A percentile compares a stretch with the other conserved stretches of the same genome.
Conservation (phyloP, 2,113 vertebrate genomes). For the Malurus cyaneus region DNA sequence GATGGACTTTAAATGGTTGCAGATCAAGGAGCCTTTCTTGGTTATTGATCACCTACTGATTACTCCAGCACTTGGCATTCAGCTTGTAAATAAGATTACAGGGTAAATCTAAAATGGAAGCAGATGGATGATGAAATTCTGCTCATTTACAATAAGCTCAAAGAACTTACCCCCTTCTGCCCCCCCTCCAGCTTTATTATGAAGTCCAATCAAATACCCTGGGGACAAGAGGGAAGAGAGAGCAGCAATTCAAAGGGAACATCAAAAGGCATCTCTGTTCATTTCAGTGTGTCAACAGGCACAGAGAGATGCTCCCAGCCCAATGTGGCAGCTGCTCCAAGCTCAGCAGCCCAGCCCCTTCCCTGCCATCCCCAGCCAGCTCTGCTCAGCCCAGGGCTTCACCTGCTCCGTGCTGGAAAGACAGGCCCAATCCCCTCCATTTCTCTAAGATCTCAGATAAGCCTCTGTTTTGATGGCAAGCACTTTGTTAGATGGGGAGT, state of each 20-base stretch:
- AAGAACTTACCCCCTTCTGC: not conserved
- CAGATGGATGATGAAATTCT: not conserved
- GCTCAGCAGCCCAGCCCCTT: not conserved
- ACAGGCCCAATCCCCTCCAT: rapidly evolving
- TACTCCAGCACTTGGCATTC: not conserved
- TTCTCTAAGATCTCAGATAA: not conserved
- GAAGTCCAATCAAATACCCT: not conserved
- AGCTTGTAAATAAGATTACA: constrained; percentile 1
- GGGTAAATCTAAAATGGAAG: not conserved
- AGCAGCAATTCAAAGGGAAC: constrained; percentile 8
- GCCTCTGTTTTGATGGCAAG: not conserved
- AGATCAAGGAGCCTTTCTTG: not conserved
- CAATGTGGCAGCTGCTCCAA: not conserved
- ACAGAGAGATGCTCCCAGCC: not conserved
- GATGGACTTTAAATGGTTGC: not conserved
- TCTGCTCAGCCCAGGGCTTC: not conserved
- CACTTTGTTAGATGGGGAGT: not conserved
- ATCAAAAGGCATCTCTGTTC: not conserved
- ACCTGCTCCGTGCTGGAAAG: not conserved
- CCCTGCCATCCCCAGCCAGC: not conserved
- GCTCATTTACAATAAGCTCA: not conserved
- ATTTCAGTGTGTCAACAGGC: not conserved
- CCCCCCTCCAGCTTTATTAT: not conserved
- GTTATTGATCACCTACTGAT: not conserved
- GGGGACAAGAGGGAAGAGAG: not conserved